Evolutionary conservation across 1,140 invertebrate genomes (phyloP).

Genomic region (Bombyx mandarina): DNA sequence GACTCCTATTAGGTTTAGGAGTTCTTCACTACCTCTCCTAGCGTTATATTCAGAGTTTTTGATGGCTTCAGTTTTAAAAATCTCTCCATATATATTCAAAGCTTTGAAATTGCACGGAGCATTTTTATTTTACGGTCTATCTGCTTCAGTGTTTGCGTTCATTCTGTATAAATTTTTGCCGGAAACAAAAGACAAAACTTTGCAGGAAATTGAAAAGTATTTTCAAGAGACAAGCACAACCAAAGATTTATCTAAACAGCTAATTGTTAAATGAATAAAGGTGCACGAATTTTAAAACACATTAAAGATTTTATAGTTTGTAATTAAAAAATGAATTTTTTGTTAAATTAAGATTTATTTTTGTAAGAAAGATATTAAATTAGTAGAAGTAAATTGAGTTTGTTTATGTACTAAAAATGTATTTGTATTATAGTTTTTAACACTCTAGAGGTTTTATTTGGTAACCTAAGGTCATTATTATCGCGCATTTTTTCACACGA

Average conservation of each 20-base stretch:
- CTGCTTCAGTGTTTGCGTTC: constrained; percentile 16
- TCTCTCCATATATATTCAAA: constrained; percentile 21
- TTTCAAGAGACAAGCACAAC: constrained; percentile 9
- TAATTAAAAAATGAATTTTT: no score
- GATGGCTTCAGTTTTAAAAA: constrained; percentile 18
- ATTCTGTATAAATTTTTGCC: constrained; percentile 24
- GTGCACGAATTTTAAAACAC: no score
- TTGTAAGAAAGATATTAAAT: no score
- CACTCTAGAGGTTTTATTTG: no score
- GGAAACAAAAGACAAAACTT: constrained; percentile 30
- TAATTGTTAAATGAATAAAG: no score
- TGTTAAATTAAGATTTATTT: no score
- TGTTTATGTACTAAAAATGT: no score
- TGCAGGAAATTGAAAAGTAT: constrained; percentile 21
- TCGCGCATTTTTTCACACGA: no score
- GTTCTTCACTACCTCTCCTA: constrained; percentile 13
- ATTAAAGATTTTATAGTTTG: no score
- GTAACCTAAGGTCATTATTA: no score
- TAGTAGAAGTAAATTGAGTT: no score
- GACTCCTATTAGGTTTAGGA: constrained; percentile 21
- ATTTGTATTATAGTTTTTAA: no score
- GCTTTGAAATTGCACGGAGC: constrained; percentile 17
- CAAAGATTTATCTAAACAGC: not conserved
- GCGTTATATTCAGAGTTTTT: constrained; percentile 16
- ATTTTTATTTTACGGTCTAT: constrained; percentile 23